Evolutionary conservation across 2,797 vertebrate species (phyloP).

Genomic region (Pipistrellus kuhlii): DNA sequence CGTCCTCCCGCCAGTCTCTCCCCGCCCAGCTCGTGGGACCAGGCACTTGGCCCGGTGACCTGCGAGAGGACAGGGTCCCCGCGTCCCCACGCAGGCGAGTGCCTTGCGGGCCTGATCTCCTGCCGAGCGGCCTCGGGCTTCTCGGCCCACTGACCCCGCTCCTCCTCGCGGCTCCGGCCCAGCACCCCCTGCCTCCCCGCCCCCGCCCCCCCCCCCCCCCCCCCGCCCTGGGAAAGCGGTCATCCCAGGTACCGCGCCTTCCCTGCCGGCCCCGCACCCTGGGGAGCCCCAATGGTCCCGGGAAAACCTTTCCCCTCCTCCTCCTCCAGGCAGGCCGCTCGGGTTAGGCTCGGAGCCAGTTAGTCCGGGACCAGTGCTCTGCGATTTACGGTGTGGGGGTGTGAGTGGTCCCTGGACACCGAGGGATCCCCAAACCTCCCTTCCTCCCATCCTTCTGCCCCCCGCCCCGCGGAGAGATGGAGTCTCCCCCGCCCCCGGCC

Average conservation of each 20-base stretch:
- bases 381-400: not conserved
- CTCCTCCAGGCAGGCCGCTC: not conserved
- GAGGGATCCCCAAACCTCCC: not conserved
- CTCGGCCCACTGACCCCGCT: too few relatives aligned
- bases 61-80: not conserved
- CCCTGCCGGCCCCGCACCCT: not conserved
- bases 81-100: rapidly evolving
- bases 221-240: not conserved
- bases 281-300: not conserved
- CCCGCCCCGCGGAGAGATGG: not conserved
- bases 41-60: not conserved
- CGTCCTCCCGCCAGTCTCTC: not conserved
- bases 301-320: not conserved
- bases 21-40: not conserved
- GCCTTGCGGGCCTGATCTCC: not conserved
- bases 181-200: not conserved
- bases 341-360: not conserved
- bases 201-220: too few relatives aligned
- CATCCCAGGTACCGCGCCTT: not conserved
- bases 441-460: not conserved
- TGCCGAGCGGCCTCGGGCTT: not conserved
- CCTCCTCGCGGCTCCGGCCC: not conserved
- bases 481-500: too few relatives aligned
- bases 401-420: not conserved
- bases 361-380: not conserved